Evolutionary conservation across 2,113 vertebrate genomes (phyloP), one percentile per base, ranked within the genome.

Genomic region (Hystrix brachyura): DNA sequence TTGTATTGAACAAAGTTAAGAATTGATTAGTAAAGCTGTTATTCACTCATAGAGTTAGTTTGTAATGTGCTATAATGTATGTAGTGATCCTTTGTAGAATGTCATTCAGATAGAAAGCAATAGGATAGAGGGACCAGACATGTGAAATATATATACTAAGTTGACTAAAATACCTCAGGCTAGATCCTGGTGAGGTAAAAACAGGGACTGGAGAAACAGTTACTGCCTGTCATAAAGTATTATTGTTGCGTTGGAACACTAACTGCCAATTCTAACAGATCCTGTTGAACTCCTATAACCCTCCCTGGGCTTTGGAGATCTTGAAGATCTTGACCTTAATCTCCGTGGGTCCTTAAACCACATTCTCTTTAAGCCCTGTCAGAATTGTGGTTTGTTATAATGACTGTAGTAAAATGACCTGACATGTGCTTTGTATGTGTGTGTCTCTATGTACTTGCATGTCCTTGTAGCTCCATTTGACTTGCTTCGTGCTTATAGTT

Each of bases 281-380:
- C 67, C 89, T 91, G 51, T 89, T 94, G 91, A 96, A 96, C 51
- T 96, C 43, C 0, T 69, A 1, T 88, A 91, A 95, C 71, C 65
- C 6, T 91, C 23, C 85, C 1, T 46, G 80, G 51, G 55, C 27
- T 93, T 88, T 83, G 27, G 34, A n/a, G 65, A 86, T 72, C n/a
- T 90, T 94, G 65, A 38, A 55, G 60, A 51, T 90, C 53, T 69
- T 89, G 87, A 91, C 74, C 38, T 79, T 80, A 38, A 34, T 64
- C 4, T 21, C 62, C 72, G 43, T 38, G 13, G 51, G 17, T 57
- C 21, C 29, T 91, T 82, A 97, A 90, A 69, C 27, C 21, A 59
- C 25, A 18, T 29, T 51, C 8, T n/a, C 38, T 89, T 57, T 83
- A 38, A 38, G 29, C 53, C 43, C 51, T 51, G 3, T 76, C 59